Conservation (phyloP, 2,888 invertebrate species). For the Sialis fuliginosa region DNA sequence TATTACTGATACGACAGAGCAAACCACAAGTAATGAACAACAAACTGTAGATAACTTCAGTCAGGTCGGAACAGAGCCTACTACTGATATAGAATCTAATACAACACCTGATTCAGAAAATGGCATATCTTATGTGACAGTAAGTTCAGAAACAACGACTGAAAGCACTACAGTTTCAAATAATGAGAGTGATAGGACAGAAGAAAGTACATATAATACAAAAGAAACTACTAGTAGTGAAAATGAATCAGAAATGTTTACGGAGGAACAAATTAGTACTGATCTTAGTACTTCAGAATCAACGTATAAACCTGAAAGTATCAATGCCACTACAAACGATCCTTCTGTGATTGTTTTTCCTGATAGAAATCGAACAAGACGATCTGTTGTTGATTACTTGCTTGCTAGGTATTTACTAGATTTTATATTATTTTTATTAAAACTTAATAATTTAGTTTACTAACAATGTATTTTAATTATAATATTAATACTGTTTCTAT, state of each 20-base stretch:
- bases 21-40: neutral
- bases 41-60: neutral
- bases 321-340: neutral
- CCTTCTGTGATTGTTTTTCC: constrained; percentile 1
- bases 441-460: neutral
- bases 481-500: no score
- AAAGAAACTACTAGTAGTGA: constrained; percentile 4
- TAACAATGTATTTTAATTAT: no score
- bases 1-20: neutral
- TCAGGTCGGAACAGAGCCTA: neutral
- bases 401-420: constrained; percentile 15
- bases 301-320: neutral
- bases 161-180: constrained; percentile 4
- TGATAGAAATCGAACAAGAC: constrained; percentile 8
- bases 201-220: neutral
- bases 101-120: constrained; percentile 1
- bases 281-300: constrained; percentile 12
- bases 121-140: constrained; percentile 4
- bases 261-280: constrained; percentile 13
- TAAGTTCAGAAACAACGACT: constrained; percentile 4
- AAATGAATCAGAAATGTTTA: constrained; percentile 9
- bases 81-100: neutral
- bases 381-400: constrained; percentile 22
- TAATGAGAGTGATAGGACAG: neutral
- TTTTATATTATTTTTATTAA: constrained; percentile 2